phyloP scores from a whole-genome alignment of 2,888 invertebrate species.

The Torymus texanus region DNA sequence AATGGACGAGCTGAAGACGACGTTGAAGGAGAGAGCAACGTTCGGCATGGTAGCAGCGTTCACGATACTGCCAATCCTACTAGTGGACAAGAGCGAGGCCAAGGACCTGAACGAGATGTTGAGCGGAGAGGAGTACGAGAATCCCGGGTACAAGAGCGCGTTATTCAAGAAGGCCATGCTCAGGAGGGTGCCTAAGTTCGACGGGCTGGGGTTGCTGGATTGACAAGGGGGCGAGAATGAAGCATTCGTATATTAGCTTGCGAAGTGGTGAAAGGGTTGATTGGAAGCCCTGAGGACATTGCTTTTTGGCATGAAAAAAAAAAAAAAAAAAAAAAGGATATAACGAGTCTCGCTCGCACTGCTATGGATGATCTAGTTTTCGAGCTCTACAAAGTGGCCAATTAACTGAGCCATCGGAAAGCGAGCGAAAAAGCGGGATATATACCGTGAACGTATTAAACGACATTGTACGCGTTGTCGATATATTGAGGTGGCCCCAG shows the following conservation, averaged over 20 bases:
- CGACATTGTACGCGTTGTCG: background rate
- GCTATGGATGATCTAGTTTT: too few species aligned
- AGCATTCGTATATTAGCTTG: too few species aligned
- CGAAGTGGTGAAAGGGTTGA: too few species aligned
- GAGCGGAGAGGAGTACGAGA: conserved; percentile 47
- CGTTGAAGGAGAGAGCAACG: conserved; percentile 57
- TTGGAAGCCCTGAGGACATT: too few species aligned
- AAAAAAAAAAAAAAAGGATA: too few species aligned
- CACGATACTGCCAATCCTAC: conserved; percentile 63
- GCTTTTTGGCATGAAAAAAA: too few species aligned
- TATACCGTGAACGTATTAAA: background rate
- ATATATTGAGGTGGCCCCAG: background rate
- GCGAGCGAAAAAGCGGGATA: too few species aligned
- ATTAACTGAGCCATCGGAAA: too few species aligned
- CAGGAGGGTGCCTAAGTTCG: conserved; percentile 63
- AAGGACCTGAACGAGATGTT: conserved; percentile 65
- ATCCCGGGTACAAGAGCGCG: conserved; percentile 57
- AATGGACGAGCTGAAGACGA: conserved; percentile 58
- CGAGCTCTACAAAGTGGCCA: too few species aligned
- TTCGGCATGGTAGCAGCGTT: conserved; percentile 63
- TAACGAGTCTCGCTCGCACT: too few species aligned
- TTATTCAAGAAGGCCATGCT: conserved; percentile 60
- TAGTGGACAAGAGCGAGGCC: conserved; percentile 62
- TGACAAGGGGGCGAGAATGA: background rate
- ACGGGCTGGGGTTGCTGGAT: conserved; percentile 66